Conservation (phyloP, 1,140 invertebrate genomes). For the Drosophila lini region DNA sequence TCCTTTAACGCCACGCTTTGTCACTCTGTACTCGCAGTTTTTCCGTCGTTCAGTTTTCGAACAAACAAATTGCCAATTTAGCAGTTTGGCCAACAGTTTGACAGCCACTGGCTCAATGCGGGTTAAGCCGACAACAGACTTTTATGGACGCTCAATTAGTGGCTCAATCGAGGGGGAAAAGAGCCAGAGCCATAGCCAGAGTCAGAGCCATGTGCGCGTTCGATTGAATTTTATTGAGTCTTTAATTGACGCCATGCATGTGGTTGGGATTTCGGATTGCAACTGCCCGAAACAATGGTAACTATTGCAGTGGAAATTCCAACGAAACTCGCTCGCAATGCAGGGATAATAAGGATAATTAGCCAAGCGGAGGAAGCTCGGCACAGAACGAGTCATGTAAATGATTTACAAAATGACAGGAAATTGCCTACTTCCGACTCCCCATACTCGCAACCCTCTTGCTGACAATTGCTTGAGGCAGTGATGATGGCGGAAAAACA, state of each 20-base stretch:
- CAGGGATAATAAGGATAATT: constrained; percentile 67
- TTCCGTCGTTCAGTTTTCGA: background rate
- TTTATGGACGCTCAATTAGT: constrained; percentile 68
- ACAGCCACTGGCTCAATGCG: constrained; percentile 31
- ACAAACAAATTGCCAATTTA: constrained; percentile 42
- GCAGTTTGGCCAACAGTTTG: constrained; percentile 37
- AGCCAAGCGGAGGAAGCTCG: constrained; percentile 5
- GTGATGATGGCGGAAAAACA: constrained; percentile 31
- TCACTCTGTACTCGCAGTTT: background rate
- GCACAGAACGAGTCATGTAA: constrained; percentile 53
- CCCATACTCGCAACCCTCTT: background rate
- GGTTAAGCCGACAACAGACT: constrained; percentile 40
- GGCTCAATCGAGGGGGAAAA: constrained; percentile 33
- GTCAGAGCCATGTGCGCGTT: constrained; percentile 12
- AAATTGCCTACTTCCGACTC: constrained; percentile 33
- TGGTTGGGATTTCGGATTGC: constrained; percentile 32
- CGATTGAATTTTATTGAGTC: constrained; percentile 80
- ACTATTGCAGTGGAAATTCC: constrained; percentile 57
- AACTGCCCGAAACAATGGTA: constrained; percentile 50
- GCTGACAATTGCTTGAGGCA: constrained; percentile 40
- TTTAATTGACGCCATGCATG: constrained; percentile 69
- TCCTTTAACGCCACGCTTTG: background rate
- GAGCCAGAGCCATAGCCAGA: background rate
- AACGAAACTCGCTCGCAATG: constrained; percentile 42
- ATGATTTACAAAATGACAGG: constrained; percentile 61